Conservation (phyloP, 1,140 invertebrate genomes). For the Lasaia peninsularis region DNA sequence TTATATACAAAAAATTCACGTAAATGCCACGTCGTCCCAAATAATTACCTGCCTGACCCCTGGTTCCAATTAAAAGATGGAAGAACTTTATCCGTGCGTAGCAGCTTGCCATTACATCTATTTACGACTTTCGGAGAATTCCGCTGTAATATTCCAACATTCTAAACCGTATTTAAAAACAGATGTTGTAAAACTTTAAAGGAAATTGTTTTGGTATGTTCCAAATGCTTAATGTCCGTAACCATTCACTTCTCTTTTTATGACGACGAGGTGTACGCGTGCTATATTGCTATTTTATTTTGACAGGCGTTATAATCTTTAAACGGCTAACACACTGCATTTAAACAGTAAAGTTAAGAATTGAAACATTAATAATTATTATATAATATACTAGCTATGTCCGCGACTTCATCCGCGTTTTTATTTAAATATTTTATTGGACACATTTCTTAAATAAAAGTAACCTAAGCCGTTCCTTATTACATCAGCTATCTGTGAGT, state of each 20-base stretch:
- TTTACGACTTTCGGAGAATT: conserved; percentile 15
- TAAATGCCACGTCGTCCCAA: conserved; percentile 32
- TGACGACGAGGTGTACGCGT: neutral
- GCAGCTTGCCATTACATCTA: conserved; percentile 59
- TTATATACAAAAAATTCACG: neutral
- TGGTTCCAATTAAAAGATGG: conserved; percentile 38
- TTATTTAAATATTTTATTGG: too few species aligned
- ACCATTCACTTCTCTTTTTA: neutral
- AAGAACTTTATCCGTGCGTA: conserved; percentile 49
- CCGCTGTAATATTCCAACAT: conserved; percentile 14
- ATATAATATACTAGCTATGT: too few species aligned
- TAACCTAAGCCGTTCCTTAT: too few species aligned
- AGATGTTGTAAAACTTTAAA: neutral
- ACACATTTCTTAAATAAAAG: too few species aligned
- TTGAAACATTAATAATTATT: too few species aligned
- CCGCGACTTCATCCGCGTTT: too few species aligned
- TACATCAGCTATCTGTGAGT: too few species aligned
- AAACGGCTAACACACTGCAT: too few species aligned
- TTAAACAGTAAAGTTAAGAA: too few species aligned
- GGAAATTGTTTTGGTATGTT: neutral
- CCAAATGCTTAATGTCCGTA: neutral
- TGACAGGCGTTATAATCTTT: neutral
- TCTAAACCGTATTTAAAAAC: neutral
- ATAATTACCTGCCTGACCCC: conserved; percentile 63
- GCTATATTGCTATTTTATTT: neutral